Percentiles rank a stretch among this genome's conserved stretches.
phyloP scores from a whole-genome alignment of 2,113 vertebrate species.

The Thunnus maccoyii region DNA sequence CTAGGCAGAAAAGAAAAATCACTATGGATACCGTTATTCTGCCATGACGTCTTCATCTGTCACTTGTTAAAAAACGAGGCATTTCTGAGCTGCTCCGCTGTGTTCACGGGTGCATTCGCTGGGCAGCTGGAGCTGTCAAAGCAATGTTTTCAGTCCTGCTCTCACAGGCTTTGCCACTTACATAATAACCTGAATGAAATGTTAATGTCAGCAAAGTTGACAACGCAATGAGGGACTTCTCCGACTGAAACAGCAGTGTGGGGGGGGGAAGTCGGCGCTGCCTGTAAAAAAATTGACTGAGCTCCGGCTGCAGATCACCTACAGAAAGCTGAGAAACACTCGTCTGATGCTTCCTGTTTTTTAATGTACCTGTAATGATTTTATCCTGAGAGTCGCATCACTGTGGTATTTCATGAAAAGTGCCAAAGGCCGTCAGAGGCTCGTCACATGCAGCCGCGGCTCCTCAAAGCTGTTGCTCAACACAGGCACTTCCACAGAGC shows the following conservation, averaged over 20 bases:
- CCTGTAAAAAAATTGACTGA: background rate
- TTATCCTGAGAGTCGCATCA: slow-evolving; percentile 16
- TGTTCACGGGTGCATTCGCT: background rate
- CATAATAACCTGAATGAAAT: slow-evolving; percentile 68
- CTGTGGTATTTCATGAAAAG: slow-evolving; percentile 32
- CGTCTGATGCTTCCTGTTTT: background rate
- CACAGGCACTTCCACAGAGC: slow-evolving; percentile 14
- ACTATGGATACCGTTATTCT: background rate
- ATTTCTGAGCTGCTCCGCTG: background rate
- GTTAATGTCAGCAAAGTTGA: slow-evolving; percentile 68
- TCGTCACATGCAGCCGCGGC: background rate
- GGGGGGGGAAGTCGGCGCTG: background rate
- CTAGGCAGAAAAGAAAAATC: background rate
- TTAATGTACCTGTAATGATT: slow-evolving; percentile 22
- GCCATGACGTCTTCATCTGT: slow-evolving; percentile 18
- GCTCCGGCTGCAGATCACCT: background rate
- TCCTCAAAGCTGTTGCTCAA: slow-evolving; percentile 14
- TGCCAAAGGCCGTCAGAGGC: slow-evolving; percentile 9
- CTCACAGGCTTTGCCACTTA: slow-evolving; percentile 59
- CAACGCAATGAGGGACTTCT: slow-evolving; percentile 27
- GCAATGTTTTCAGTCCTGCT: slow-evolving; percentile 48
- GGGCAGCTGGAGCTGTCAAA: slow-evolving; percentile 66
- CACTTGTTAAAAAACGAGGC: background rate
- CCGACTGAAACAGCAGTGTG: background rate
- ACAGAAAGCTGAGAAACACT: background rate